These are phyloP conservation scores for Sclerodermus sp. DNA, from an alignment of 2,888 invertebrate species.

Conservation along the genomic window DNA sequence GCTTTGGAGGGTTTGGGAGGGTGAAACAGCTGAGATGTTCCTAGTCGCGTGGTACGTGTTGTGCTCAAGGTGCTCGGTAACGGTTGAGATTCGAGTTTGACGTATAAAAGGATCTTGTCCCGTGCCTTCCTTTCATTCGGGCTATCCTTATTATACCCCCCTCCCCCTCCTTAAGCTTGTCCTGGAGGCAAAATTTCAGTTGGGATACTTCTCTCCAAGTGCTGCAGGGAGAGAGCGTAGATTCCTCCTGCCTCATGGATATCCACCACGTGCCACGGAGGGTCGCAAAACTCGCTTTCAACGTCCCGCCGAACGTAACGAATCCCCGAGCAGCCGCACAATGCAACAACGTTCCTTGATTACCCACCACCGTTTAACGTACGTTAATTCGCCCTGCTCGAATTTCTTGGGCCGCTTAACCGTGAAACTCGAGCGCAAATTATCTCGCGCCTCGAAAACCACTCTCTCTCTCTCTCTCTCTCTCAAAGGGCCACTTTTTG, in stretches of 20 bases:
- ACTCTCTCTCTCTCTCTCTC: too few species aligned
- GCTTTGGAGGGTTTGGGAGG: conserved; percentile 16
- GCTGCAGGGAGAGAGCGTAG: too few species aligned
- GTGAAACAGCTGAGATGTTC: conserved; percentile 52
- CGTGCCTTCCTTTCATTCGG: conserved; percentile 49
- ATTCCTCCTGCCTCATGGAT: too few species aligned
- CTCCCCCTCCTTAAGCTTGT: conserved; percentile 24
- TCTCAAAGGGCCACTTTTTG: too few species aligned
- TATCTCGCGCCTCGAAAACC: too few species aligned
- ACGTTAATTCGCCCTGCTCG: neutral
- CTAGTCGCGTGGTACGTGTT: conserved; percentile 39
- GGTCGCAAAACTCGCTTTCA: neutral
- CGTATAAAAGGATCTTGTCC: conserved; percentile 49
- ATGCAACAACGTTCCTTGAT: conserved; percentile 9
- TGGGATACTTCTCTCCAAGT: conserved; percentile 15
- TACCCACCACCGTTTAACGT: neutral
- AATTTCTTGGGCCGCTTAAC: neutral
- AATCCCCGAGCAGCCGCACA: neutral
- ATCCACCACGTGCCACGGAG: conserved; percentile 1
- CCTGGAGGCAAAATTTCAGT: conserved; percentile 43
- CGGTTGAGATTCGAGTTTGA: conserved; percentile 41
- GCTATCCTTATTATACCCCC: conserved; percentile 33
- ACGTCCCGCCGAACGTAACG: conserved; percentile 3
- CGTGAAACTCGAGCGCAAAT: too few species aligned
- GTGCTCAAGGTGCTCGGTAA: conserved; percentile 42